A percentile compares a stretch with the other conserved stretches of the same genome.
These are phyloP conservation scores for Cepaea hortensis DNA, from an alignment of 2,888 invertebrate species.

Conservation along the genomic window DNA sequence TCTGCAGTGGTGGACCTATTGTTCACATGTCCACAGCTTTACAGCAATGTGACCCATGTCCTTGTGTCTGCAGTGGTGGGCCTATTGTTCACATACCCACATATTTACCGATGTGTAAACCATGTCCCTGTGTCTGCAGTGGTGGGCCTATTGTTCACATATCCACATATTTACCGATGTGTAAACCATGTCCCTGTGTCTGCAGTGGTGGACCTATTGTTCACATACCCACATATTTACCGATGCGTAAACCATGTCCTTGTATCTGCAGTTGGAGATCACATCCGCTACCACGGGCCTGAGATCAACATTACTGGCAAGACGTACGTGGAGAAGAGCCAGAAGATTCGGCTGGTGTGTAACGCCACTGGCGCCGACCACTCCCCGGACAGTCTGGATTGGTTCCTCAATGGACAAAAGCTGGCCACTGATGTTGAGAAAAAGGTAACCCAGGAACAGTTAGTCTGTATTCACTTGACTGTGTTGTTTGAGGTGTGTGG, in stretches of 20 bases:
- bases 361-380: slow-evolving; percentile 66
- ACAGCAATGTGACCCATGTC: too few relatives aligned
- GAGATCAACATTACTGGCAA: slow-evolving; percentile 57
- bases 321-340: slow-evolving; percentile 60
- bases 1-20: neutral
- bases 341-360: slow-evolving; percentile 59
- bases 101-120: too few relatives aligned
- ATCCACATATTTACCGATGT: too few relatives aligned
- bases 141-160: too few relatives aligned
- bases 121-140: neutral
- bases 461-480: neutral
- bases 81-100: too few relatives aligned
- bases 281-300: slow-evolving; percentile 14
- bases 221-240: too few relatives aligned
- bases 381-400: slow-evolving; percentile 64
- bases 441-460: slow-evolving; percentile 47
- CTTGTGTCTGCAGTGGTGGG: too few relatives aligned
- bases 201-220: too few relatives aligned
- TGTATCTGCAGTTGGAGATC: slow-evolving; percentile 11
- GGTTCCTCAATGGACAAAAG: slow-evolving; percentile 63
- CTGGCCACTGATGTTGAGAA: slow-evolving; percentile 57
- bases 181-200: too few relatives aligned
- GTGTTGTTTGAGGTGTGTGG: neutral
- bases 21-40: too few relatives aligned
- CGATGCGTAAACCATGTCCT: too few relatives aligned